Evolutionary conservation across 2,797 vertebrate genomes (phyloP).

Genomic region (Oryzias dopingdopingensis): DNA sequence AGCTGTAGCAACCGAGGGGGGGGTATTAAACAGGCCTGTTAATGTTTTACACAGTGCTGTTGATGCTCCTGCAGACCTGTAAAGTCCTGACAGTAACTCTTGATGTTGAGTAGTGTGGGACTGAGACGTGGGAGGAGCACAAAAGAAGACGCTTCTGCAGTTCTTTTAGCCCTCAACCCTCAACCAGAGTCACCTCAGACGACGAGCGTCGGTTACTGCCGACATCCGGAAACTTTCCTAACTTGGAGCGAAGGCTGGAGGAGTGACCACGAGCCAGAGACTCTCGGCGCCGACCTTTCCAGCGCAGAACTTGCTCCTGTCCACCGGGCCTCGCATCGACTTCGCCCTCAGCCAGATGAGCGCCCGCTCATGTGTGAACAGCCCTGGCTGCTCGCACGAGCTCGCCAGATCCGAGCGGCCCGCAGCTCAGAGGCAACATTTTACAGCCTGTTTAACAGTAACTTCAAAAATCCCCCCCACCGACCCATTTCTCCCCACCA

Average conservation of each 20-base stretch:
- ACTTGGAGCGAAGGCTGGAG: constrained; percentile 37
- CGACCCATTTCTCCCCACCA: constrained; percentile 30
- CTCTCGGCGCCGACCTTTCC: constrained; percentile 48
- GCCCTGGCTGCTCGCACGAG: constrained; percentile 45
- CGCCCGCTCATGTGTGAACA: constrained; percentile 69
- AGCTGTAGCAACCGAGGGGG: constrained; percentile 32
- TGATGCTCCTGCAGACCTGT: constrained; percentile 54
- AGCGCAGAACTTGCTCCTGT: constrained; percentile 49
- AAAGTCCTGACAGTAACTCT: constrained; percentile 57
- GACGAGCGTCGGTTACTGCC: constrained; percentile 37
- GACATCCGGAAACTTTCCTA: constrained; percentile 26
- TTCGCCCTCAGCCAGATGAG: constrained; percentile 66
- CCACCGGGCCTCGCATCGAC: constrained; percentile 53
- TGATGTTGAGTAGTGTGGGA: constrained; percentile 38
- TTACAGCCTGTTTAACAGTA: constrained; percentile 77
- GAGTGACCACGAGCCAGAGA: constrained; percentile 45
- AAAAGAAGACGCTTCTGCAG: constrained; percentile 37
- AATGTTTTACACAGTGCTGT: constrained; percentile 70
- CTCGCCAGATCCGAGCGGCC: constrained; percentile 55
- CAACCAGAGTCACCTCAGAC: constrained; percentile 42
- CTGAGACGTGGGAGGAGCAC: constrained; percentile 46
- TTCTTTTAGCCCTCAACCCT: too few relatives aligned
- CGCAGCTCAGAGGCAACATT: constrained; percentile 64
- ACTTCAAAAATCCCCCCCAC: constrained; percentile 45
- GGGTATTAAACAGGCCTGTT: constrained; percentile 66